Conservation (phyloP, 2,797 vertebrate species). For the Meriones psammophilus region DNA sequence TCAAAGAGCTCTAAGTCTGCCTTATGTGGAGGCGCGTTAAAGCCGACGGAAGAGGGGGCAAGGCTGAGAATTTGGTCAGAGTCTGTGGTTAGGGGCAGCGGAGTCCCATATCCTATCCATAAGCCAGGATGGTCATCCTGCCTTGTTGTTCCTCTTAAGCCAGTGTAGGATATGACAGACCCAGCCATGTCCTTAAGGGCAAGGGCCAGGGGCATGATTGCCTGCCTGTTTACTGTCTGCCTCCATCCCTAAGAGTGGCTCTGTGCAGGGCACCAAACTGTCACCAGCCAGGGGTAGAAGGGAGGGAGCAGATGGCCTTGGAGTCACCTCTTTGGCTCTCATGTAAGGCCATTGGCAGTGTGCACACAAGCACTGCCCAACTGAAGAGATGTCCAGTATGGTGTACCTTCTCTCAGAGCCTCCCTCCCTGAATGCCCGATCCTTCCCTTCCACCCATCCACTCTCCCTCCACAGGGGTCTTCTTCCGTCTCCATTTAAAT, state of each 20-base stretch:
- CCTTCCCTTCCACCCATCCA: background rate
- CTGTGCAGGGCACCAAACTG: background rate
- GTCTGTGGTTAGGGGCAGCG: background rate
- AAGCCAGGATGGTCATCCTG: no score
- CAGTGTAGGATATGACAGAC: background rate
- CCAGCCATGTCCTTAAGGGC: background rate
- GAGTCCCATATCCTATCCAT: background rate
- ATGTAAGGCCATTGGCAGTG: background rate
- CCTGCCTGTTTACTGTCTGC: background rate
- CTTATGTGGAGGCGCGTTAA: background rate
- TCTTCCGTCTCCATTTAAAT: background rate
- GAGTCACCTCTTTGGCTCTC: background rate
- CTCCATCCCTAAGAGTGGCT: background rate
- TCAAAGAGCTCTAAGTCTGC: background rate
- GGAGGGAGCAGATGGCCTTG: background rate
- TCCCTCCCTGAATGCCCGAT: background rate
- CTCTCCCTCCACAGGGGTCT: background rate
- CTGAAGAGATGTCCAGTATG: background rate
- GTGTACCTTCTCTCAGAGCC: background rate
- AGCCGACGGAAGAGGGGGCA: background rate
- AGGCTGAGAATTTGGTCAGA: background rate
- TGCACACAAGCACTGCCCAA: background rate
- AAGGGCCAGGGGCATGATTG: background rate
- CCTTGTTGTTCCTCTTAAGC: rapidly evolving
- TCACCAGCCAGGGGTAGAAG: background rate